Base-by-base conservation (phyloP, 2,113 vertebrate genomes). In the Porphyrio hochstetteri region DNA sequence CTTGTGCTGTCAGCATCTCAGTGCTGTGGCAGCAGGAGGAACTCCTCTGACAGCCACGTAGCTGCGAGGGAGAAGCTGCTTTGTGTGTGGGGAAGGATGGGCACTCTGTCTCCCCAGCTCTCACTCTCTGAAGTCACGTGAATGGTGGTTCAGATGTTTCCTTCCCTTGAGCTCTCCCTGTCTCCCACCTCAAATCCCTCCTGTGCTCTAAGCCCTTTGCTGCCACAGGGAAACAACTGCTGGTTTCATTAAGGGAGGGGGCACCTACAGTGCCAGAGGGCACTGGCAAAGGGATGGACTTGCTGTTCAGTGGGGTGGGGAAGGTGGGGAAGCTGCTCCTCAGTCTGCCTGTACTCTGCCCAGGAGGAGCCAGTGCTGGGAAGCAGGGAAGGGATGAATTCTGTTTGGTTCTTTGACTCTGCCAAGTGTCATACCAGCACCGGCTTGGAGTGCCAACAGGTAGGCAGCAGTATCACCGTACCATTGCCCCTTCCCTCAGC, bases 91-190 rank as follows among this genome's bases (percentile, higher is more conserved):
- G 71, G 27, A 77, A 59, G 71, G 27, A 77, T 59, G 27, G 90
- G 36, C 60, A 63, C 9, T 0, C 0, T 40, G 36, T 59, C 52
- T 82, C 48, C 33, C 1, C 8, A 80, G 44, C 31, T 28, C 19
- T 82, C 0, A 0, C 15, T 60, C 46, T 65, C 53, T 40, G 28
- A 56, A 74, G 24, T n/a, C 4, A 7, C 7, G 8, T n/a, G 44
- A 67, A 33, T 36, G 9, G 42, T 13, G 3, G 21, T 71, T 90
- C 63, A 27, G 50, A 36, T 11, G 3, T 74, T 93, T 88, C 36
- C 91, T 63, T 70, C 16, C 12, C 18, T 35, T 48, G 63, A 80
- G 16, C 27, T 87, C 36, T 71, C 14, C 12, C 42, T 56, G 21
- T 61, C 50, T 80, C 29, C 44, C 36, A 55, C 67, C 42, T 77